phyloP scores from a whole-genome alignment of 2,113 vertebrate genomes.

The Phylloscopus trochiloides region DNA sequence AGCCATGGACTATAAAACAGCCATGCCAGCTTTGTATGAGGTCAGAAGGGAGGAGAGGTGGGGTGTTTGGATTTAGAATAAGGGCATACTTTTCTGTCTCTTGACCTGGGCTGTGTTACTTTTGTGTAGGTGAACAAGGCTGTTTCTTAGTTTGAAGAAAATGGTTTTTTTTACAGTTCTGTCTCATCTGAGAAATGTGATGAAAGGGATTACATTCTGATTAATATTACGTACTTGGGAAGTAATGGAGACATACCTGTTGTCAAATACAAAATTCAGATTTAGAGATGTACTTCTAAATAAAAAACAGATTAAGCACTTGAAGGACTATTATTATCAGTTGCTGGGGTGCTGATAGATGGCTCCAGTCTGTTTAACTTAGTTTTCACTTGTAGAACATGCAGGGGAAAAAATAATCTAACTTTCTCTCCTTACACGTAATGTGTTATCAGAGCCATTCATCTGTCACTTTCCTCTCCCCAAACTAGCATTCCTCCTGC shows the following conservation, averaged over 20 bases:
- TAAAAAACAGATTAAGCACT: not conserved
- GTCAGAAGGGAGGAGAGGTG: not conserved
- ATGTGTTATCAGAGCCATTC: not conserved
- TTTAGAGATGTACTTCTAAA: not conserved
- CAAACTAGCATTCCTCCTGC: not conserved
- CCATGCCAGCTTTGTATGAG: not conserved
- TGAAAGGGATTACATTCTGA: not conserved
- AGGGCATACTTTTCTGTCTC: not conserved
- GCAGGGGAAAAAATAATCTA: not conserved
- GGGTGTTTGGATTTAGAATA: not conserved
- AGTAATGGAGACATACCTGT: not conserved
- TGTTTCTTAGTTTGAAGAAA: not conserved
- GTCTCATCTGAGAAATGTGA: not conserved
- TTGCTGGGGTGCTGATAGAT: not conserved
- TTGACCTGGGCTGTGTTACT: not conserved
- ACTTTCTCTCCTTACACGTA: not conserved
- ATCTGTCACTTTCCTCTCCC: not conserved
- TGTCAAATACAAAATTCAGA: not conserved
- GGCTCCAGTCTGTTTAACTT: not conserved
- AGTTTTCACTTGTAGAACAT: not conserved
- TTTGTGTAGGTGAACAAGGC: not conserved
- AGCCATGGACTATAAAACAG: not conserved
- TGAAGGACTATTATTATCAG: not conserved
- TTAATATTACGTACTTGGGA: not conserved
- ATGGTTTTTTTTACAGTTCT: not conserved